Conservation (phyloP, 2,888 invertebrate genomes). For the Drosophila mercatorum region DNA sequence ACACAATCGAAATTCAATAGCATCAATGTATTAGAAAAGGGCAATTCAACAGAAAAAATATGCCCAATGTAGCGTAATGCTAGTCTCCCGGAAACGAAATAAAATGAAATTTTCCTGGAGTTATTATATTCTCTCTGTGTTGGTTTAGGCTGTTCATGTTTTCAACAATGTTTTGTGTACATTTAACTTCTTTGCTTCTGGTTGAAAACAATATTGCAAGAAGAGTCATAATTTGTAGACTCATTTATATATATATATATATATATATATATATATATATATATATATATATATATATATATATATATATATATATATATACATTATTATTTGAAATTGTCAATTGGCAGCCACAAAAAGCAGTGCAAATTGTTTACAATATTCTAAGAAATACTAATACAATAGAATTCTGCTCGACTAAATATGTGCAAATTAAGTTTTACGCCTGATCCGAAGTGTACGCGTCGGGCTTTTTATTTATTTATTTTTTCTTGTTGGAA, state of each 20-base stretch:
- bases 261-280: too few relatives aligned
- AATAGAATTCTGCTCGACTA: too few relatives aligned
- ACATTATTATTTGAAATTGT: too few relatives aligned
- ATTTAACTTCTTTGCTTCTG: constrained; percentile 3
- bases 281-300: too few relatives aligned
- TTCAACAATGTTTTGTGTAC: background rate
- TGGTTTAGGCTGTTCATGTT: background rate
- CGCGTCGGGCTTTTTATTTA: too few relatives aligned
- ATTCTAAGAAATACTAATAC: too few relatives aligned
- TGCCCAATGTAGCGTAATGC: constrained; percentile 65
- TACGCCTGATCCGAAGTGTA: too few relatives aligned
- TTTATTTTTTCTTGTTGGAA: too few relatives aligned
- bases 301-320: too few relatives aligned
- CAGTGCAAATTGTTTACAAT: too few relatives aligned
- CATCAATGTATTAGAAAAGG: constrained; percentile 51
- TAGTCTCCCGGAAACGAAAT: constrained; percentile 76
- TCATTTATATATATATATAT: background rate
- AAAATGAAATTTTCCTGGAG: constrained; percentile 50
- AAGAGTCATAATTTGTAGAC: background rate
- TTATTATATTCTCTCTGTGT: constrained; percentile 11
- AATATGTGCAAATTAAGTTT: too few relatives aligned
- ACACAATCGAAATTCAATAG: constrained; percentile 30
- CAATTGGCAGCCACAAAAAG: too few relatives aligned
- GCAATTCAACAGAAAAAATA: constrained; percentile 45
- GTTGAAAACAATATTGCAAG: background rate